Evolutionary conservation across 2,888 invertebrate genomes (phyloP).

Genomic region (Sicus ferrugineus): DNA sequence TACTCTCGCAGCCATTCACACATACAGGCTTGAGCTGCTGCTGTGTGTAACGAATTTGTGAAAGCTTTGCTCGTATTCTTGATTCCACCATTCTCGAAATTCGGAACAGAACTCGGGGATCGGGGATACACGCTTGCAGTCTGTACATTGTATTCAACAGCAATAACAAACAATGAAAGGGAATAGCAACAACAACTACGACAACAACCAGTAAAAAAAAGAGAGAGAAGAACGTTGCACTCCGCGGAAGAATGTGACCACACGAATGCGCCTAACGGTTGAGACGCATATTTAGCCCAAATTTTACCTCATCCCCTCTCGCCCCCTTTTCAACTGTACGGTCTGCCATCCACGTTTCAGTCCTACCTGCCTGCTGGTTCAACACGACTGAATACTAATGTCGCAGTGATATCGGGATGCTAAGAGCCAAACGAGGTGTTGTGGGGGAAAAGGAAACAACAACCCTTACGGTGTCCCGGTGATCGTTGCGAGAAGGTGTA

Average conservation of each 20-base stretch:
- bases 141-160: constrained; percentile 18
- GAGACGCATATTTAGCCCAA: neutral
- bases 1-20: constrained; percentile 5
- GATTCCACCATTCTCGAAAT: neutral
- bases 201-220: constrained; percentile 20
- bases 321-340: neutral
- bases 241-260: constrained; percentile 10
- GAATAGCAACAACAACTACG: too few species aligned
- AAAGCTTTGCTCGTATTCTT: constrained; percentile 38
- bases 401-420: too few species aligned
- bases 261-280: constrained; percentile 1
- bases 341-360: neutral
- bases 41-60: constrained; percentile 43
- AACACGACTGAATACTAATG: neutral
- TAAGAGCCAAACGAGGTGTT: neutral
- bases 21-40: constrained; percentile 11
- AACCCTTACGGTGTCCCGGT: too few species aligned
- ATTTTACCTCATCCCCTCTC: neutral
- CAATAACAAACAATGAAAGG: neutral
- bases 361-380: too few species aligned
- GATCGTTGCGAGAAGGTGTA: too few species aligned
- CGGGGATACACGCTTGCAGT: too few species aligned
- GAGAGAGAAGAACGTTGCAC: constrained; percentile 10
- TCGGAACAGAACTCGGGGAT: too few species aligned
- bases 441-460: neutral